A percentile compares a stretch with the other conserved stretches of the same genome.
phyloP scores from a whole-genome alignment of 53 echinoderm and acorn worm species.

The Stichopus horrens region DNA sequence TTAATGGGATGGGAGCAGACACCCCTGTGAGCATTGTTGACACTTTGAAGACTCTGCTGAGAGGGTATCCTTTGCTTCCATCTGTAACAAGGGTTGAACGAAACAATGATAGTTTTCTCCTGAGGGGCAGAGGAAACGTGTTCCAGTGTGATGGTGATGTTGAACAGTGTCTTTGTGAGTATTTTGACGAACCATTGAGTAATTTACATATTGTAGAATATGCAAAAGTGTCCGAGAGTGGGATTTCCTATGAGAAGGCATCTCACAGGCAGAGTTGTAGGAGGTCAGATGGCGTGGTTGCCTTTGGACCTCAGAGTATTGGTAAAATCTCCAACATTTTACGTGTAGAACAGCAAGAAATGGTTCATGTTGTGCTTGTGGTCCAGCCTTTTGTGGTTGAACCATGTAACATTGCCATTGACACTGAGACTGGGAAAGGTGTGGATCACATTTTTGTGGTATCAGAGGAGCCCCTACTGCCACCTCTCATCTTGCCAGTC shows the following conservation, averaged over 20 bases:
- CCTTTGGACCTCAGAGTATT: neutral
- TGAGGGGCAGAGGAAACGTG: constrained; percentile 16
- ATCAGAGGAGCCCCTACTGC: constrained; percentile 6
- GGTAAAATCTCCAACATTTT: neutral
- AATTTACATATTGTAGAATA: constrained; percentile 8
- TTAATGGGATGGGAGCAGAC: constrained; percentile 22
- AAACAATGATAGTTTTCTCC: neutral
- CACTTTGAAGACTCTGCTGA: constrained; percentile 4
- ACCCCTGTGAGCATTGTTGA: neutral
- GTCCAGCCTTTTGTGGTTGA: constrained; percentile 23
- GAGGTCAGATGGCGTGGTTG: constrained; percentile 5
- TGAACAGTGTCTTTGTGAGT: neutral
- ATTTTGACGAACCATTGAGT: constrained; percentile 19
- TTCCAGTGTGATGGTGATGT: constrained; percentile 13
- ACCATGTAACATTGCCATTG: neutral
- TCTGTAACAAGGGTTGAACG: constrained; percentile 11
- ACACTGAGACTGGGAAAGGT: neutral
- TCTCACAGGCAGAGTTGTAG: neutral
- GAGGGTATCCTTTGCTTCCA: constrained; percentile 1
- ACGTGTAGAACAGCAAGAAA: neutral
- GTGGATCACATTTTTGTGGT: constrained; percentile 27
- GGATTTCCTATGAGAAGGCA: constrained; percentile 10
- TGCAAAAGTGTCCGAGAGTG: neutral
- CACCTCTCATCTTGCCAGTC: constrained; percentile 23
- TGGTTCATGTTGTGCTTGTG: neutral